These are phyloP conservation scores for Pachyuromys duprasi DNA, from an alignment of 2,797 vertebrate genomes.

Conservation along the genomic window DNA sequence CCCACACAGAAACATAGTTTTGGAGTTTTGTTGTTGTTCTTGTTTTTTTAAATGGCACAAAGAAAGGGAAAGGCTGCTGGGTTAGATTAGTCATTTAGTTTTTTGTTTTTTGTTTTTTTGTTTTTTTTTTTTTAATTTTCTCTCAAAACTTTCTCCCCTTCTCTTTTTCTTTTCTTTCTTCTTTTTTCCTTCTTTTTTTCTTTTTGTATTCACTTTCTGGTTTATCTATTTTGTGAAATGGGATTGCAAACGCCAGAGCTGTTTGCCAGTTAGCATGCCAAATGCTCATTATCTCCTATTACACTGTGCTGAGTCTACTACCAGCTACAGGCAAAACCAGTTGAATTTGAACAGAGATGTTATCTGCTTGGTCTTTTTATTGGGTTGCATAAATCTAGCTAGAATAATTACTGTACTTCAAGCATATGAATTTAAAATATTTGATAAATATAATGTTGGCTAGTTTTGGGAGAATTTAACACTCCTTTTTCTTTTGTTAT, in stretches of 20 bases:
- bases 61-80: neutral
- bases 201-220: slow-evolving; percentile 29
- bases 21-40: neutral
- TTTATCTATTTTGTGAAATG: slow-evolving; percentile 47
- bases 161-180: too few species aligned
- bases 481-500: slow-evolving; percentile 70
- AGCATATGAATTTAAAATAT: neutral
- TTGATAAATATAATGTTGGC: slow-evolving; percentile 8
- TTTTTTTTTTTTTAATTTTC: neutral
- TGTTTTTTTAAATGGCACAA: neutral
- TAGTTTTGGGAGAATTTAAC: slow-evolving; percentile 44
- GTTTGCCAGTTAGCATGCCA: slow-evolving; percentile 26
- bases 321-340: slow-evolving; percentile 46
- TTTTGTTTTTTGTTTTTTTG: neutral
- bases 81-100: neutral
- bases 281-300: slow-evolving; percentile 2
- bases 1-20: neutral
- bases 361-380: neutral
- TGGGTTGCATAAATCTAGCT: neutral
- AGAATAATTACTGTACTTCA: slow-evolving; percentile 43
- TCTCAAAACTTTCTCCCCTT: too few species aligned
- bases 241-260: slow-evolving; percentile 12
- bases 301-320: neutral
- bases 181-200: neutral
- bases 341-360: slow-evolving; percentile 35